A percentile compares a stretch with the other conserved stretches of the same genome.
These are phyloP conservation scores for Neotoxoptera formosana DNA, from an alignment of 1,140 invertebrate genomes.

Conservation along the genomic window DNA sequence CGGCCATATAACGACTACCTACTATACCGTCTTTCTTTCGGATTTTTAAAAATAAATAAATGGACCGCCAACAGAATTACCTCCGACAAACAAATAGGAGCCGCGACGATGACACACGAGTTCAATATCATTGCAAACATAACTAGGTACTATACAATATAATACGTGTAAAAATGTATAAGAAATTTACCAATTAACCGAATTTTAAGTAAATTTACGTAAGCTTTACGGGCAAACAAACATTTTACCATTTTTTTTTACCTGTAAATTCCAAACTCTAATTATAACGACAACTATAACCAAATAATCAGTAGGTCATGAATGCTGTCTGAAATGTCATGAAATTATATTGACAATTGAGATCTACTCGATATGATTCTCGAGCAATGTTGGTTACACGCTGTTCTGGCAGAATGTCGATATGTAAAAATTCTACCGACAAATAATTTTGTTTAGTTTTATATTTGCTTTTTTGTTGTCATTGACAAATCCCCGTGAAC, in stretches of 20 bases:
- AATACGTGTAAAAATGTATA: not conserved
- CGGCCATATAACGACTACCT: not conserved
- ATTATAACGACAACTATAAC: not conserved
- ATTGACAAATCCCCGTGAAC: not conserved
- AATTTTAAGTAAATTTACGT: too few relatives aligned
- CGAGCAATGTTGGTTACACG: accelerated
- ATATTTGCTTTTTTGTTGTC: not conserved
- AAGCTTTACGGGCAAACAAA: too few relatives aligned
- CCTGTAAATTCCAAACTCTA: too few relatives aligned
- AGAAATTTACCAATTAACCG: too few relatives aligned
- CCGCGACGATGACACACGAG: not conserved
- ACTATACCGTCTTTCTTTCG: not conserved
- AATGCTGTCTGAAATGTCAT: not conserved
- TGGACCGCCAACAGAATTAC: not conserved
- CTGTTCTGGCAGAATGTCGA: not conserved
- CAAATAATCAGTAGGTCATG: not conserved
- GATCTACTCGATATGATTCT: not conserved
- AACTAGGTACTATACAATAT: too few relatives aligned
- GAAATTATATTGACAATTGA: not conserved
- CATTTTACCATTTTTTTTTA: too few relatives aligned
- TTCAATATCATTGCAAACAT: not conserved
- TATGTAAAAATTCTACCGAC: not conserved
- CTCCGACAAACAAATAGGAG: not conserved
- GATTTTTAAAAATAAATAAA: not conserved
- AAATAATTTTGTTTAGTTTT: not conserved